Base-by-base conservation (phyloP, 2,888 invertebrate species). In the Aphodius granarius region DNA sequence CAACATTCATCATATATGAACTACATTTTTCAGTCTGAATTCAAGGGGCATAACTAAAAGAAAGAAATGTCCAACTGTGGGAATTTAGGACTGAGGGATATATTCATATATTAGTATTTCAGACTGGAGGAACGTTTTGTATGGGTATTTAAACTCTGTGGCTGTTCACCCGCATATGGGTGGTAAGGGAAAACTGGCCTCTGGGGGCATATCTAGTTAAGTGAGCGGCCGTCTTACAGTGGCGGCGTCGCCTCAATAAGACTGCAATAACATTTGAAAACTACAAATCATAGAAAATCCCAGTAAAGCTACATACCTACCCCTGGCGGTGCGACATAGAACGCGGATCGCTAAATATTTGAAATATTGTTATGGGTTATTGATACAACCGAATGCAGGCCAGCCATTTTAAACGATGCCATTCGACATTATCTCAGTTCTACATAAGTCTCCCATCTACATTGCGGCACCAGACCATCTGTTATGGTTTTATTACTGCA, bases 241-340 rank as follows among this genome's bases (percentile, higher is more conserved):
- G 43, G 43, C 43, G 43, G 9, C 13, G 43, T 6, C 13, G 13
- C 43, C 43, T 43, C 43, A 43, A 43, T 43, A 43, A 43, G 43
- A 43, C 43, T 43, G 84, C 85, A 85, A 85, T 85, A 86, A 84
- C 83, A 85, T 85, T 86, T 83, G 84, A 83, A 83, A 85, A 85
- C 85, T 85, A 86, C 86, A 86, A 86, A 86, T 86, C 86, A 86
- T 85, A 82, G 21, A 82, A 85, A 82, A 86, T 86, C 86, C 86
- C 79, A 85, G 82, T 85, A 85, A 85, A 86, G 86, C 85, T 85
- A 82, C n/a, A n/a, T n/a, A n/a, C n/a, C n/a, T n/a, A n/a, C n/a
- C 84, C 80, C 81, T 78, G 78, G 78, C 78, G 72, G 77, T 74
- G 75, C 78, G 68, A 20, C 13, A 20, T n/a, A 6, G 19, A 68